These are phyloP conservation scores for Escarpia spicata DNA, from an alignment of 2,888 invertebrate species.

Conservation along the genomic window DNA sequence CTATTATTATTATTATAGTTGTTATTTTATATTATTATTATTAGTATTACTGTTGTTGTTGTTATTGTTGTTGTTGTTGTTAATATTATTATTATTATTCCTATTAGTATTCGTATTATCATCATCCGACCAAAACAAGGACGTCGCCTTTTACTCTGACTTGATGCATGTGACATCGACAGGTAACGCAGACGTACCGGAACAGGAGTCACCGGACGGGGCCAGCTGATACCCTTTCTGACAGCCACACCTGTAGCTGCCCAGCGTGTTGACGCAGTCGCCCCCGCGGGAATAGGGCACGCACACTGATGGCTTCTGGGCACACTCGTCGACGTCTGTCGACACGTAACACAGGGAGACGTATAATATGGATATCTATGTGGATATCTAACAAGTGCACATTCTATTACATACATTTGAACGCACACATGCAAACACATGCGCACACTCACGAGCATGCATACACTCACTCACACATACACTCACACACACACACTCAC, in stretches of 20 bases:
- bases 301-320: not conserved
- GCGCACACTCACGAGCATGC: no score
- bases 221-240: conserved; percentile 21
- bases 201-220: not conserved
- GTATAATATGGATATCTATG: not conserved
- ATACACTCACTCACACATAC: no score
- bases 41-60: no score
- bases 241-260: conserved; percentile 28
- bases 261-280: conserved; percentile 28
- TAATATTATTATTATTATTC: no score
- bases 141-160: not conserved
- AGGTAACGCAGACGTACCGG: not conserved
- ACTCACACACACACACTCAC: no score
- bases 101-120: no score
- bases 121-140: no score
- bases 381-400: not conserved
- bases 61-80: no score
- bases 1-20: no score
- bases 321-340: not conserved
- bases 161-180: not conserved
- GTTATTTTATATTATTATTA: no score
- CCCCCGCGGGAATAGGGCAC: not conserved
- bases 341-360: not conserved
- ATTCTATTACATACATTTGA: not conserved
- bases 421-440: no score